Evolutionary conservation across 2,797 vertebrate genomes (phyloP).

Genomic region (Sandelia bainsii): DNA sequence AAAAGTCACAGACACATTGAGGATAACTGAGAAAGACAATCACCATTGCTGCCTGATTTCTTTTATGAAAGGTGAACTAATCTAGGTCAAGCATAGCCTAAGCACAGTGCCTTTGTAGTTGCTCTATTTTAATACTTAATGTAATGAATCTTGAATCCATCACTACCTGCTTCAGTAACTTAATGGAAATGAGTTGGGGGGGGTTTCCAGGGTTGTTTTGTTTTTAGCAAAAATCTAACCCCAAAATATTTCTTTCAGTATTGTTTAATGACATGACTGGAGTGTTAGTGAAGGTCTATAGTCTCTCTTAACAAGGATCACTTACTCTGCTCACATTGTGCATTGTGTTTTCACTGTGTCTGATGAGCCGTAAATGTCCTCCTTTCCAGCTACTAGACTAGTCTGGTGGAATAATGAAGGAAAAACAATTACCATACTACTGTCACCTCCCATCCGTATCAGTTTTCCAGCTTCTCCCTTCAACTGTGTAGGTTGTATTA

Average conservation of each 20-base stretch:
- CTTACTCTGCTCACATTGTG: slow-evolving; percentile 34
- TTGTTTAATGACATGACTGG: slow-evolving; percentile 34
- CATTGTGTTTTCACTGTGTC: slow-evolving; percentile 41
- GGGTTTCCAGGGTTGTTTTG: background rate
- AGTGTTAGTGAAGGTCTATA: slow-evolving; percentile 46
- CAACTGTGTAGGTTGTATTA: slow-evolving; percentile 31
- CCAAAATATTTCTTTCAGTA: slow-evolving; percentile 21
- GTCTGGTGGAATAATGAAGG: slow-evolving; percentile 49
- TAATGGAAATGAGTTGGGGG: background rate
- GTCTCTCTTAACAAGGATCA: slow-evolving; percentile 40
- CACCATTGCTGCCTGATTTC: slow-evolving; percentile 26
- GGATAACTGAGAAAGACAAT: slow-evolving; percentile 14
- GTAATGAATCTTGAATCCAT: slow-evolving; percentile 45
- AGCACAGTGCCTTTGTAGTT: slow-evolving; percentile 44
- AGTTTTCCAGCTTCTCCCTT: slow-evolving; percentile 24
- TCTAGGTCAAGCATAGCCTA: slow-evolving; percentile 61
- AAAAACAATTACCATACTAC: slow-evolving; percentile 60
- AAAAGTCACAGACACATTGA: slow-evolving; percentile 16
- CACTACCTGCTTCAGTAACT: slow-evolving; percentile 35
- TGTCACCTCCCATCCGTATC: slow-evolving; percentile 51
- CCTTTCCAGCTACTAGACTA: slow-evolving; percentile 17
- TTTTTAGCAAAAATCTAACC: slow-evolving; percentile 1
- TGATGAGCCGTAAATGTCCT: slow-evolving; percentile 38
- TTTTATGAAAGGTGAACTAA: slow-evolving; percentile 56
- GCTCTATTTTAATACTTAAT: slow-evolving; percentile 56